Evolutionary conservation across 2,113 vertebrate species (phyloP).

Genomic region (Tauraco erythrolophus): DNA sequence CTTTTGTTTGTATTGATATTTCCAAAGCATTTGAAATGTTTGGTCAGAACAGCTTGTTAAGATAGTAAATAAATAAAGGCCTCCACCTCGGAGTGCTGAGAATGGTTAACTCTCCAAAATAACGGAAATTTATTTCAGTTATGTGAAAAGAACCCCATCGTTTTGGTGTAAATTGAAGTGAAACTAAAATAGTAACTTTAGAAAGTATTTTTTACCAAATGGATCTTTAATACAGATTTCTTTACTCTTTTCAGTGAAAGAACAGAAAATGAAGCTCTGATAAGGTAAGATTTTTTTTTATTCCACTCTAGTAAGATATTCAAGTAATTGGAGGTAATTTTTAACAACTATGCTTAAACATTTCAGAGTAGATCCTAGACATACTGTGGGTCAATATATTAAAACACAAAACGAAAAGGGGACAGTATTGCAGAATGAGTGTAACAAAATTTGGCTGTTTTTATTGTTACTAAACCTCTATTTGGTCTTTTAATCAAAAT

Average conservation of each 20-base stretch:
- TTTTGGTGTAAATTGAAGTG: background rate
- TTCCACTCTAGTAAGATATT: background rate
- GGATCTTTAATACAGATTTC: slow-evolving; percentile 36
- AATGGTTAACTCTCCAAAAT: background rate
- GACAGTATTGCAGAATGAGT: background rate
- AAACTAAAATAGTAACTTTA: background rate
- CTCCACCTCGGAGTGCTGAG: background rate
- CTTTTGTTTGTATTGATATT: background rate
- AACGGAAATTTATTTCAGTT: background rate
- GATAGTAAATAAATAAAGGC: background rate
- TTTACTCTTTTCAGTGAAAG: slow-evolving; percentile 56
- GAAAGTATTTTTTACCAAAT: background rate
- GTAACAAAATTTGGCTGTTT: background rate
- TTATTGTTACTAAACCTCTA: background rate
- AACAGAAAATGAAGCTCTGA: slow-evolving; percentile 56
- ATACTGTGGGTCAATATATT: background rate
- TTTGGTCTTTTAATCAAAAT: background rate
- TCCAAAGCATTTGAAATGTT: background rate
- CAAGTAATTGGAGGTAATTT: background rate
- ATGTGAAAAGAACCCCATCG: background rate
- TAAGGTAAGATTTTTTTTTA: slow-evolving; percentile 7
- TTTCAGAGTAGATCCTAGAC: background rate
- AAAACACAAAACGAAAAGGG: background rate
- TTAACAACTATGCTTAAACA: background rate
- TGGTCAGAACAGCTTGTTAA: background rate